Evolutionary conservation across 1,140 invertebrate genomes (phyloP).

Genomic region (Drosophila subobscura): DNA sequence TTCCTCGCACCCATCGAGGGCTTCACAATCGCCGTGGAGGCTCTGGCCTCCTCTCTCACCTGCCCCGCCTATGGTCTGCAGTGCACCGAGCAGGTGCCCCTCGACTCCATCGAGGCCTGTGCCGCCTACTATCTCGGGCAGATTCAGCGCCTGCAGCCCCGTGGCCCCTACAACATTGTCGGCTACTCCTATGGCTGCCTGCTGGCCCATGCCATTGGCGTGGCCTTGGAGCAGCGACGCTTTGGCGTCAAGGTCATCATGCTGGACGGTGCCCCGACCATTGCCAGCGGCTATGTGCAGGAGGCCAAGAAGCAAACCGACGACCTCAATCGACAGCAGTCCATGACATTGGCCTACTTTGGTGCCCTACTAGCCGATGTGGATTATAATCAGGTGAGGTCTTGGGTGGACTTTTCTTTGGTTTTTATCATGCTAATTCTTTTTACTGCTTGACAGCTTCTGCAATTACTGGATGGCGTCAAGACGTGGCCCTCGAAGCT

Average conservation of each 20-base stretch:
- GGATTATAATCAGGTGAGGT: slow-evolving; percentile 85
- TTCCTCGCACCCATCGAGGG: slow-evolving; percentile 97
- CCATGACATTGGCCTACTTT: slow-evolving; percentile 92
- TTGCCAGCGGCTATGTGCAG: slow-evolving; percentile 92
- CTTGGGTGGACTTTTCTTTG: neutral
- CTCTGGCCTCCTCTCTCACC: slow-evolving; percentile 88
- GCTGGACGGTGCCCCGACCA: slow-evolving; percentile 95
- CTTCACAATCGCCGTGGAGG: slow-evolving; percentile 88
- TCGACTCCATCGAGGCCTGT: slow-evolving; percentile 89
- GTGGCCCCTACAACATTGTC: slow-evolving; percentile 92
- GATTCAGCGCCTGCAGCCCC: slow-evolving; percentile 90
- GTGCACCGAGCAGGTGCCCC: slow-evolving; percentile 90
- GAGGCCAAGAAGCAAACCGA: slow-evolving; percentile 85
- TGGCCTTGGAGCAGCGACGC: slow-evolving; percentile 90
- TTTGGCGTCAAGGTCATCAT: slow-evolving; percentile 89
- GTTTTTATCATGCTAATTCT: neutral
- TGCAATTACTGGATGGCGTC: slow-evolving; percentile 83
- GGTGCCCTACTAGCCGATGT: slow-evolving; percentile 90
- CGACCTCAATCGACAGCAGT: slow-evolving; percentile 85
- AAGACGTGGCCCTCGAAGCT: slow-evolving; percentile 83
- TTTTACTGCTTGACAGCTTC: slow-evolving; percentile 39
- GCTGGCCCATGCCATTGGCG: slow-evolving; percentile 96
- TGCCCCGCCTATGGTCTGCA: slow-evolving; percentile 95
- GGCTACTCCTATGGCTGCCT: slow-evolving; percentile 98
- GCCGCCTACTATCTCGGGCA: slow-evolving; percentile 92